Evolutionary conservation across 2,888 invertebrate genomes (phyloP), one percentile per base, ranked within the genome.

Genomic region (Clivina fossor): DNA sequence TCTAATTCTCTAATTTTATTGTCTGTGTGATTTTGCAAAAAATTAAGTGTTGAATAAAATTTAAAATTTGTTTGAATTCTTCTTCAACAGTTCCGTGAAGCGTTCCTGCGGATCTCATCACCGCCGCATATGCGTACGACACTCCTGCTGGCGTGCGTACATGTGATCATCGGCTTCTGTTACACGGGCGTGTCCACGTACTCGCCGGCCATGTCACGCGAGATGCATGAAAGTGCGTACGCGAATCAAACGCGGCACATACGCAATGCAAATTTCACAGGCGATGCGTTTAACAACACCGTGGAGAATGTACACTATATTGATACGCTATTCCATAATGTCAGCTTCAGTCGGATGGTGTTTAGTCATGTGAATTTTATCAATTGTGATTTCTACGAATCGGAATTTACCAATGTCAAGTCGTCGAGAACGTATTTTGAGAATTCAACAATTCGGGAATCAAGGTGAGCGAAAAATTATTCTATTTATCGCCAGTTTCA

Each of bases 1-100:
- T n/a, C n/a, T n/a, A n/a, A n/a, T n/a, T n/a, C n/a, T n/a, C n/a
- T n/a, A n/a, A n/a, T n/a, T n/a, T n/a, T n/a, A n/a, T n/a, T n/a
- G n/a, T n/a, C n/a, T n/a, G n/a, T n/a, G n/a, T n/a, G n/a, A n/a
- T n/a, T n/a, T n/a, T n/a, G n/a, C n/a, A n/a, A n/a, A n/a, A n/a
- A n/a, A n/a, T n/a, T n/a, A n/a, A n/a, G n/a, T n/a, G n/a, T n/a
- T n/a, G n/a, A n/a, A n/a, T n/a, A n/a, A n/a, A n/a, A n/a, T n/a
- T n/a, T n/a, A n/a, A 20, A 35, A 46, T 48, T 24, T 19, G 38
- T 16, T 38, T 38, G 5, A 7, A 48, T 58, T 73, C 68, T 7
- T n/a, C n/a, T n/a, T n/a, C n/a, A n/a, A n/a, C 76, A 88, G 86
- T 85, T 86, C 69, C 83, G 84, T 77, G 84, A 83, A 66, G 80